These are phyloP conservation scores for Ladona fulva DNA, from an alignment of 1,140 invertebrate species.

Conservation along the genomic window DNA sequence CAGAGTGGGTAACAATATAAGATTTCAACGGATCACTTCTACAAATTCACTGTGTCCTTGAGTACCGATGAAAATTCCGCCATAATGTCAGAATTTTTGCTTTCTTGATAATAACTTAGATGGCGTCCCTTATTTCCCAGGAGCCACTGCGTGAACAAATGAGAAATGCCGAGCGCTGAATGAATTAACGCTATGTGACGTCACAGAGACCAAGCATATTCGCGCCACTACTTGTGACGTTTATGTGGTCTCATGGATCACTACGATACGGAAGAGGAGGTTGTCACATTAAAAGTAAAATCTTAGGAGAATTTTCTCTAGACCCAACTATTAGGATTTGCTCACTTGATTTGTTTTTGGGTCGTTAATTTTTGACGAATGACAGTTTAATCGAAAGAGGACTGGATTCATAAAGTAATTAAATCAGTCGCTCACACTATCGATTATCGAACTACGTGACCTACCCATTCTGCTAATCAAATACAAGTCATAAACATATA, in stretches of 20 bases:
- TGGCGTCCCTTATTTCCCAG: slow-evolving; percentile 23
- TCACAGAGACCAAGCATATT: slow-evolving; percentile 11
- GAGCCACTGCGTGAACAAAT: slow-evolving; percentile 22
- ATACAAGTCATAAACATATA: too few species aligned
- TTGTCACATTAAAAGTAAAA: background rate
- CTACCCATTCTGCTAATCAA: background rate
- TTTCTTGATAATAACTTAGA: slow-evolving; percentile 23
- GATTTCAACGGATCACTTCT: slow-evolving; percentile 13
- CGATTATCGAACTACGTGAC: background rate
- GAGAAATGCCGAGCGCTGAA: slow-evolving; percentile 20
- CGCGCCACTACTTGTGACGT: slow-evolving; percentile 11
- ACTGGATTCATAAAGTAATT: too few species aligned
- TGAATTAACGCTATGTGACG: slow-evolving; percentile 21
- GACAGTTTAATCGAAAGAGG: too few species aligned
- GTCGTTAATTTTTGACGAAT: too few species aligned
- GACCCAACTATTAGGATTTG: too few species aligned
- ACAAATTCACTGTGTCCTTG: slow-evolving; percentile 21
- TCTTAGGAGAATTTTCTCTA: too few species aligned
- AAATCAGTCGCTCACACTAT: background rate
- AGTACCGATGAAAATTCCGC: slow-evolving; percentile 23
- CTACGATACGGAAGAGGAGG: background rate
- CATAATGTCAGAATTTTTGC: slow-evolving; percentile 24
- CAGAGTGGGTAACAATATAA: background rate
- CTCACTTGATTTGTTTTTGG: too few species aligned
- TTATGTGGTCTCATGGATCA: background rate